A percentile compares a stretch with the other conserved stretches of the same genome.
These are phyloP conservation scores for Endomychus coccineus DNA, from an alignment of 2,888 invertebrate species.

Conservation along the genomic window DNA sequence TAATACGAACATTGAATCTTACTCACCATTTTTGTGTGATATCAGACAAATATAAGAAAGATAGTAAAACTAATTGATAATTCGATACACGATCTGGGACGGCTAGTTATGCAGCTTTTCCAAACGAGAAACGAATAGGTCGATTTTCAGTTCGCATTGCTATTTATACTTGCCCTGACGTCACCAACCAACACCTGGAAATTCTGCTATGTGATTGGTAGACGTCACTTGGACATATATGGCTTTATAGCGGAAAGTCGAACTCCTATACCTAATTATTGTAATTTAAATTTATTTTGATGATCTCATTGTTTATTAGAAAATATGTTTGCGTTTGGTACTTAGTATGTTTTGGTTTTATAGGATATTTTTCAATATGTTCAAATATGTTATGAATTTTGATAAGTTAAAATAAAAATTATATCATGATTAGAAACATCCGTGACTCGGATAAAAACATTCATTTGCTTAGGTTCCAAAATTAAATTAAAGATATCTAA, in stretches of 20 bases:
- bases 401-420: no score
- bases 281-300: no score
- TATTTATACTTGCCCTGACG: slow-evolving; percentile 52
- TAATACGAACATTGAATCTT: not conserved
- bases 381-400: no score
- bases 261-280: no score
- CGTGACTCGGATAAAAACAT: no score
- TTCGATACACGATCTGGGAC: slow-evolving; percentile 49
- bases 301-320: no score
- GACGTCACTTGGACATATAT: slow-evolving; percentile 23
- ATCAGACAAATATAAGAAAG: slow-evolving; percentile 25
- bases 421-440: no score
- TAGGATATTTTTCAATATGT: no score
- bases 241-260: slow-evolving; percentile 28
- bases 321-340: no score
- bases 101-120: slow-evolving; percentile 64
- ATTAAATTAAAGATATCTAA: no score
- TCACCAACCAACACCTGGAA: slow-evolving; percentile 48
- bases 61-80: slow-evolving; percentile 32
- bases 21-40: slow-evolving; percentile 35
- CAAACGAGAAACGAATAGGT: slow-evolving; percentile 60
- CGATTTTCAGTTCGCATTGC: slow-evolving; percentile 43
- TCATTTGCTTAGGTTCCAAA: no score
- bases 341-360: no score
- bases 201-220: slow-evolving; percentile 46